Base-by-base conservation (phyloP, 2,797 vertebrate species). In the Oreochromis mossambicus region DNA sequence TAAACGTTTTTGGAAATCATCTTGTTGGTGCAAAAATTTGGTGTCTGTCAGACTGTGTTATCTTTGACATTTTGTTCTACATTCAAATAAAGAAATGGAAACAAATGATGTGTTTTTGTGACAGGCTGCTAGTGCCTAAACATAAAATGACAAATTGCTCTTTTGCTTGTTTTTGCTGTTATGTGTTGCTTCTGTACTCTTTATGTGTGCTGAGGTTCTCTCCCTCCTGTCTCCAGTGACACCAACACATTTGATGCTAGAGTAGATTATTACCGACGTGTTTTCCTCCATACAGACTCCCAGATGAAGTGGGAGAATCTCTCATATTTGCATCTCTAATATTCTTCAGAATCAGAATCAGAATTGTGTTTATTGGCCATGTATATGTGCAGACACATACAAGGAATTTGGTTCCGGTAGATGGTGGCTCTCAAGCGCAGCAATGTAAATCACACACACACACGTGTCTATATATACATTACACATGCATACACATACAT, bases 121-220 rank as follows among this genome's bases (percentile, higher is more conserved):
- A 63, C 58, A 13, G 34, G 58, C 19, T 63, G 34, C 58, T 63
- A 38, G 19, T 63, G 34, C 58, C 58, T 63, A 38, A 63, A 63
- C 34, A 63, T 21, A 63, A 10, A 63, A 38, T 38, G 32, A 38
- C 11, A 63, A 63, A 63, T 38, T 63, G 19, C 11, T 63, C 58
- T 15, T 36, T 13, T 63, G 11, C 58, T 63, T 36, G 58, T 36
- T 63, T 63, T 63, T 3, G 32, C 58, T 36, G 32, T 63, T 63
- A 8, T 13, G 32, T 63, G 32, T 63, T 36, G 32, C 6, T n/a
- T n/a, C 6, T 36, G 0, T n/a, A 63, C 58, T 58, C 3, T 8
- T 6, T 58, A 32, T 34, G 29, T 58, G 29, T 58, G 19, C 19
- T 66, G 4, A 38, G 0, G 1, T 38, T 66, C 38, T 43, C 8